phyloP scores from a whole-genome alignment of 2,888 invertebrate species.

The Ennomos erosarius region DNA sequence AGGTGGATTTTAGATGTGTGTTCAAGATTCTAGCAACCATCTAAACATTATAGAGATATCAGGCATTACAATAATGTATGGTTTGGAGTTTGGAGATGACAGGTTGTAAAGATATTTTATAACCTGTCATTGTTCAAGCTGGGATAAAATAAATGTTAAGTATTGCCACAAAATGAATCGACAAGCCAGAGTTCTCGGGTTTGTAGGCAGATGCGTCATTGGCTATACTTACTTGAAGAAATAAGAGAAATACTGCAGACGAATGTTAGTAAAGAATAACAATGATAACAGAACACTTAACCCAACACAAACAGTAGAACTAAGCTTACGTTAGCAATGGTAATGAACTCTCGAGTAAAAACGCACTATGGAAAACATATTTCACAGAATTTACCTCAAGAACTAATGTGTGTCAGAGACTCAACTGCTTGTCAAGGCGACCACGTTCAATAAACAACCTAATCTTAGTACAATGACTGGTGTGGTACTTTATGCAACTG shows the following conservation, averaged over 20 bases:
- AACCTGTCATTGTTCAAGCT: neutral
- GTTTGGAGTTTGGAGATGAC: no score
- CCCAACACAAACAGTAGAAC: slow-evolving; percentile 12
- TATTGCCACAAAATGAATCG: neutral
- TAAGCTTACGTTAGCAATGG: slow-evolving; percentile 3
- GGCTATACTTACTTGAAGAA: slow-evolving; percentile 49
- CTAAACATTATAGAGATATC: no score
- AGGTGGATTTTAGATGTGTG: no score
- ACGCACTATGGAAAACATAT: slow-evolving; percentile 30
- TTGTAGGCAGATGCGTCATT: slow-evolving; percentile 69
- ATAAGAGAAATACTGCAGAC: slow-evolving; percentile 56
- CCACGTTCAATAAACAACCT: slow-evolving; percentile 83
- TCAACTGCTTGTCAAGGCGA: slow-evolving; percentile 72
- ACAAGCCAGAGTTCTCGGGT: neutral
- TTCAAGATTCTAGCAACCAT: no score
- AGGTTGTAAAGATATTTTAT: no score
- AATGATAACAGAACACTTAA: slow-evolving; percentile 20
- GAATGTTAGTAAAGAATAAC: slow-evolving; percentile 6
- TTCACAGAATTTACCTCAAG: slow-evolving; percentile 61
- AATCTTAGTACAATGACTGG: slow-evolving; percentile 55
- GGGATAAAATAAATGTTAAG: neutral
- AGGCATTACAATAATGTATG: slow-evolving; percentile 1
- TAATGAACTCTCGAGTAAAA: slow-evolving; percentile 5
- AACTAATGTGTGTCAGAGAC: slow-evolving; percentile 67
- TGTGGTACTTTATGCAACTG: slow-evolving; percentile 52